These are phyloP conservation scores for Tupaia tana DNA, from an alignment of 2,113 vertebrate species.

Conservation along the genomic window DNA sequence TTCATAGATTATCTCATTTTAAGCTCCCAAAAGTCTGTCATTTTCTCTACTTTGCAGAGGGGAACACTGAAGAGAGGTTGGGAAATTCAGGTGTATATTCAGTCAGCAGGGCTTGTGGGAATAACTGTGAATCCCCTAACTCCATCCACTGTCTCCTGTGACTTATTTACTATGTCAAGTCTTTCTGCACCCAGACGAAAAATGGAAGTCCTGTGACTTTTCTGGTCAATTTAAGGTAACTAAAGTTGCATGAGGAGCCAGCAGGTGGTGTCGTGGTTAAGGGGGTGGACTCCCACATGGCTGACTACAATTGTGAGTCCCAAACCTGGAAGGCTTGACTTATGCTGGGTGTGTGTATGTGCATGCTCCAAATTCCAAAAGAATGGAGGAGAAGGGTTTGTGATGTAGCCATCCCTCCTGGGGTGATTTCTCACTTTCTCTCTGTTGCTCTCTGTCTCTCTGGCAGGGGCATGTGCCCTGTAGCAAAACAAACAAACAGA, in stretches of 20 bases:
- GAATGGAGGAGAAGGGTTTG: too few species aligned
- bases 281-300: too few species aligned
- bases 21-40: neutral
- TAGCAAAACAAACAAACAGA: too few species aligned
- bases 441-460: too few species aligned
- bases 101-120: neutral
- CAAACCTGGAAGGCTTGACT: too few species aligned
- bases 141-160: neutral
- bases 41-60: neutral
- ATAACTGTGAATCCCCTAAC: neutral
- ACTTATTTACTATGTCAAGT: neutral
- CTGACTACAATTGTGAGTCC: too few species aligned
- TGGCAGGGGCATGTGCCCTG: too few species aligned
- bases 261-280: too few species aligned
- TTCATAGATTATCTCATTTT: fast-evolving
- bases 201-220: neutral
- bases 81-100: neutral
- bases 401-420: too few species aligned
- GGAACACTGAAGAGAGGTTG: neutral
- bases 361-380: too few species aligned
- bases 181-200: neutral
- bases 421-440: too few species aligned
- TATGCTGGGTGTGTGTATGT: too few species aligned
- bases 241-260: neutral
- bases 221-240: constrained; percentile 13